These are phyloP conservation scores for Sebastes nivosus DNA, from an alignment of 2,797 vertebrate genomes.

Conservation along the genomic window DNA sequence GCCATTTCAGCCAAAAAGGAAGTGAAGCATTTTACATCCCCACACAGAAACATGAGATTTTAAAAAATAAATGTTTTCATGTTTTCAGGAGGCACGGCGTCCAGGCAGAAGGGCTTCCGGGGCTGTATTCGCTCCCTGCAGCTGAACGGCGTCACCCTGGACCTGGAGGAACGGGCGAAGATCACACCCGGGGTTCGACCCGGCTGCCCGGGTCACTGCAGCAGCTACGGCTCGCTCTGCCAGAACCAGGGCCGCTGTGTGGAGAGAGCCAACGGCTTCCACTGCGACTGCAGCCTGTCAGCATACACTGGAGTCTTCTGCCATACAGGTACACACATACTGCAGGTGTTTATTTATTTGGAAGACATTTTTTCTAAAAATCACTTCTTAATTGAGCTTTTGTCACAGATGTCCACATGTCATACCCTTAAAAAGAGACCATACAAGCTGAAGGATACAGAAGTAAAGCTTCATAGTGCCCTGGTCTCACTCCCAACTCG, in stretches of 20 bases:
- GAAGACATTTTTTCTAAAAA: too few species aligned
- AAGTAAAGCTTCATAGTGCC: too few species aligned
- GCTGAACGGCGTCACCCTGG: conserved; percentile 89
- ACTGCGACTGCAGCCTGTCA: conserved; percentile 90
- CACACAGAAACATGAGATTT: too few species aligned
- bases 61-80: background rate
- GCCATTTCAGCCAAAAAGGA: background rate
- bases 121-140: conserved; percentile 92
- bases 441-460: too few species aligned
- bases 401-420: too few species aligned
- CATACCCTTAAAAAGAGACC: too few species aligned
- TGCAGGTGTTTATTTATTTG: background rate
- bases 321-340: conserved; percentile 56
- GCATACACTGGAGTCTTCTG: conserved; percentile 90
- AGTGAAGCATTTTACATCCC: background rate
- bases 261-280: conserved; percentile 79
- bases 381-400: too few species aligned
- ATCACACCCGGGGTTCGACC: conserved; percentile 91
- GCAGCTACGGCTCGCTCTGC: conserved; percentile 91
- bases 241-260: conserved; percentile 88
- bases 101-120: conserved; percentile 91
- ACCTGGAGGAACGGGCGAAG: conserved; percentile 90
- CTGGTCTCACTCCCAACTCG: too few species aligned
- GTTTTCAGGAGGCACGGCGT: conserved; percentile 90
- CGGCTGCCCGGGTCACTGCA: conserved; percentile 93